A percentile compares a stretch with the other conserved stretches of the same genome.
Conservation (phyloP, 2,797 vertebrate species). For the Malacoraja senta region DNA sequence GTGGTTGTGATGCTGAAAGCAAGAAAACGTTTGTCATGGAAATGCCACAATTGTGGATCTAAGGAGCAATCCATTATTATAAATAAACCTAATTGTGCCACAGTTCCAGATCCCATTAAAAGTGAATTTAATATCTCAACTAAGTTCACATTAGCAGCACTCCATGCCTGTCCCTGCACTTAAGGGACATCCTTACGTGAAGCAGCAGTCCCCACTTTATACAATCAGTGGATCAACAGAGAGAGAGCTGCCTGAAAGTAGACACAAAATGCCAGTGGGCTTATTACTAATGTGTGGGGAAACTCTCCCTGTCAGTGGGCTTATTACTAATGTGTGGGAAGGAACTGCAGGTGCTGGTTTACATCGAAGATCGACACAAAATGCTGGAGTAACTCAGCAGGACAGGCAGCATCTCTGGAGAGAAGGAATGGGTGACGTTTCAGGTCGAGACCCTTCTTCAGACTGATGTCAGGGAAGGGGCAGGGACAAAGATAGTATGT, state of each 20-base stretch:
- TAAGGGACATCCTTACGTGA: not conserved
- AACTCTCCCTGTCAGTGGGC: too few species aligned
- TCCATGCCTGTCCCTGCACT: not conserved
- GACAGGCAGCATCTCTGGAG: too few species aligned
- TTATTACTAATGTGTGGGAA: too few species aligned
- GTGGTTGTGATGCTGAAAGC: not conserved
- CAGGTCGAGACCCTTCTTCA: too few species aligned
- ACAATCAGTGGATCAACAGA: not conserved
- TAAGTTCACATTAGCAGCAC: not conserved
- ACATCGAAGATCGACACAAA: too few species aligned
- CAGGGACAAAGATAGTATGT: too few species aligned
- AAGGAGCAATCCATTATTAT: not conserved
- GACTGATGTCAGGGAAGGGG: too few species aligned
- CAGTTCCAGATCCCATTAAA: not conserved
- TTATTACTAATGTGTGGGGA: too few species aligned
- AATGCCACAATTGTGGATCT: not conserved
- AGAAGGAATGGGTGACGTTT: too few species aligned
- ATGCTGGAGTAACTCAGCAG: too few species aligned
- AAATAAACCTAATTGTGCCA: not conserved
- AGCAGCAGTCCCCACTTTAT: not conserved
- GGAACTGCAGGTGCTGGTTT: too few species aligned
- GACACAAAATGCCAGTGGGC: too few species aligned
- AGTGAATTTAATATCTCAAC: slow-evolving; percentile 2
- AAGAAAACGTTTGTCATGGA: not conserved
- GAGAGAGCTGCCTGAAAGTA: not conserved